These are phyloP conservation scores for Diprion similis DNA, from an alignment of 1,140 invertebrate genomes.

Conservation along the genomic window DNA sequence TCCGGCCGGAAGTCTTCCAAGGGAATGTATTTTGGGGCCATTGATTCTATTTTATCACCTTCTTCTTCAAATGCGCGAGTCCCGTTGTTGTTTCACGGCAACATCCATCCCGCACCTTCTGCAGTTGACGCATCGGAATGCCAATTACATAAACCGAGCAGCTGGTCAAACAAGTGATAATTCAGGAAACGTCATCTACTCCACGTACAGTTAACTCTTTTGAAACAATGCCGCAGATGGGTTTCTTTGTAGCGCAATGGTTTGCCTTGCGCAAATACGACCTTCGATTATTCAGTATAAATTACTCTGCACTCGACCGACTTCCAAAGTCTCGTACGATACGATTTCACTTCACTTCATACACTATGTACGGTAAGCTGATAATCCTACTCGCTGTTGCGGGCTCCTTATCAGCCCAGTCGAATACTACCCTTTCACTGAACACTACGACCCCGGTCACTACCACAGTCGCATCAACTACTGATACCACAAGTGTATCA, in stretches of 20 bases:
- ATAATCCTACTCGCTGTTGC: neutral
- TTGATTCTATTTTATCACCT: neutral
- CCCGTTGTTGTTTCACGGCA: neutral
- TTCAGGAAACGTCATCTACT: neutral
- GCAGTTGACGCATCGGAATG: neutral
- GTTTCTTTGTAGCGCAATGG: neutral
- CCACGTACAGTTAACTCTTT: neutral
- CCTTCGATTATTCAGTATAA: neutral
- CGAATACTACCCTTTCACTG: neutral
- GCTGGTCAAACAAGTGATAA: conserved; percentile 4
- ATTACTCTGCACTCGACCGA: neutral
- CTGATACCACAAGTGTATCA: neutral
- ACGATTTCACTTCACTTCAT: neutral
- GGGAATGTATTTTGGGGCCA: neutral
- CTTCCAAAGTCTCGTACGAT: neutral
- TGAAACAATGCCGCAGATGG: neutral
- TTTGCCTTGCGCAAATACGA: neutral
- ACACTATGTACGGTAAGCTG: neutral
- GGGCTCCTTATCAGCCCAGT: neutral
- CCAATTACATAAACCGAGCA: neutral
- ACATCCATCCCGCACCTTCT: neutral
- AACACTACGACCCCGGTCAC: neutral
- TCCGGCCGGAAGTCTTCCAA: neutral
- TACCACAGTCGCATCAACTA: neutral
- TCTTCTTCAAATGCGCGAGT: neutral